Evolutionary conservation across 2,113 vertebrate genomes (phyloP).

Genomic region (Aleadryas rufinucha): DNA sequence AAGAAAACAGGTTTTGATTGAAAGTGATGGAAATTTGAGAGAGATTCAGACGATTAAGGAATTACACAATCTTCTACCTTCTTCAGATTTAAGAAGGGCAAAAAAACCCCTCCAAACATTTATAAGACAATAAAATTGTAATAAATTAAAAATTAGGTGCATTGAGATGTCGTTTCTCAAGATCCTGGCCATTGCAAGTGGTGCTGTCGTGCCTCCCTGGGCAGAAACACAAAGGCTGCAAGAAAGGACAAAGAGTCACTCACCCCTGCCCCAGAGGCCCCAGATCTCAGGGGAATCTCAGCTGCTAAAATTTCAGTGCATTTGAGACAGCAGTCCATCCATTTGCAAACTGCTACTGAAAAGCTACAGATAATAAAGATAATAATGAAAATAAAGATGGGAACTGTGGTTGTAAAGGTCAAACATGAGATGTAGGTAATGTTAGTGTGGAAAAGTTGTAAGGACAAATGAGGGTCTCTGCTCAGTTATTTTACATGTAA

Average conservation of each 20-base stretch:
- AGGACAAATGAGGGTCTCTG: neutral
- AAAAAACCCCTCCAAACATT: neutral
- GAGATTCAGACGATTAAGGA: neutral
- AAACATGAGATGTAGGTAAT: neutral
- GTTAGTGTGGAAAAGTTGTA: neutral
- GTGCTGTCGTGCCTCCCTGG: fast-evolving
- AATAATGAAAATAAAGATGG: neutral
- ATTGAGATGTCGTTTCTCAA: neutral
- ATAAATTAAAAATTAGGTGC: neutral
- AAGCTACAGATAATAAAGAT: neutral
- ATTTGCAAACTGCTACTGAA: neutral
- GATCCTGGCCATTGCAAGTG: neutral
- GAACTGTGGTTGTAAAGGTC: neutral
- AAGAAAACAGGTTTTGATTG: neutral
- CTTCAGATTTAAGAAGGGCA: neutral
- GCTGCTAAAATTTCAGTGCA: neutral
- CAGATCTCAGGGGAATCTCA: neutral
- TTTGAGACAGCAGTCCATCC: neutral
- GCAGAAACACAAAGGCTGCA: neutral
- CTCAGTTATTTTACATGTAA: neutral
- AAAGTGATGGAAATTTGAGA: neutral
- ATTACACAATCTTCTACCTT: neutral
- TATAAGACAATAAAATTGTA: neutral
- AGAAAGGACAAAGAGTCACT: neutral
- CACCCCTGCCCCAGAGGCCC: neutral